Percentiles rank a stretch among this genome's conserved stretches.
phyloP scores from a whole-genome alignment of 2,888 invertebrate species.

The Amphipoea lucens region DNA sequence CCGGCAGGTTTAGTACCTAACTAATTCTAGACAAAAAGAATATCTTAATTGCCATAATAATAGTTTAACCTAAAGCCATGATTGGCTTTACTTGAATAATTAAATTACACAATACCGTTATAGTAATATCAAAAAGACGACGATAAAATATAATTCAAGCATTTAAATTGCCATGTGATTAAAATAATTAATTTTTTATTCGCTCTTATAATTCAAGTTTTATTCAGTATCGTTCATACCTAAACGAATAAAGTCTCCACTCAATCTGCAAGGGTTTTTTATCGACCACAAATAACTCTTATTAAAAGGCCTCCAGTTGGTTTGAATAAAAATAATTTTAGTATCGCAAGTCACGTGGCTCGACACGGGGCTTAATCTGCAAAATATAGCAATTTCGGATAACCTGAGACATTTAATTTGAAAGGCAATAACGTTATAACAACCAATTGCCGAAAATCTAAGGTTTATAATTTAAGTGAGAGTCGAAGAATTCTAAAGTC shows the following conservation, averaged over 20 bases:
- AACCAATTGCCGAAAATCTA: constrained; percentile 2
- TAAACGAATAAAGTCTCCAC: constrained; percentile 6
- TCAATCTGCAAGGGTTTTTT: constrained; percentile 17
- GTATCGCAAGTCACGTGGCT: constrained; percentile 3
- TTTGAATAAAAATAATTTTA: constrained; percentile 28
- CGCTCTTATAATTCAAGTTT: constrained; percentile 7
- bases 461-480: constrained; percentile 1
- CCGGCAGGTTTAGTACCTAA: neutral
- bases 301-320: constrained; percentile 19
- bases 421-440: constrained; percentile 16
- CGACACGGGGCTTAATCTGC: neutral
- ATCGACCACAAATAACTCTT: constrained; percentile 31
- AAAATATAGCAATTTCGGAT: constrained; percentile 25
- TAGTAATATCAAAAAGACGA: neutral
- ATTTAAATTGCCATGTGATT: constrained; percentile 4
- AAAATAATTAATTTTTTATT: constrained; percentile 19
- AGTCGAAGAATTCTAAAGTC: neutral
- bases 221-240: neutral
- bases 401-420: constrained; percentile 24
- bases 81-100: constrained; percentile 3
- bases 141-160: neutral
- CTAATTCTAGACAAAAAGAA: neutral
- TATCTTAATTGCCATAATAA: neutral
- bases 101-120: neutral
- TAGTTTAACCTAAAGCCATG: neutral